phyloP scores from a whole-genome alignment of 2,797 vertebrate species.

The Pachyuromys duprasi region DNA sequence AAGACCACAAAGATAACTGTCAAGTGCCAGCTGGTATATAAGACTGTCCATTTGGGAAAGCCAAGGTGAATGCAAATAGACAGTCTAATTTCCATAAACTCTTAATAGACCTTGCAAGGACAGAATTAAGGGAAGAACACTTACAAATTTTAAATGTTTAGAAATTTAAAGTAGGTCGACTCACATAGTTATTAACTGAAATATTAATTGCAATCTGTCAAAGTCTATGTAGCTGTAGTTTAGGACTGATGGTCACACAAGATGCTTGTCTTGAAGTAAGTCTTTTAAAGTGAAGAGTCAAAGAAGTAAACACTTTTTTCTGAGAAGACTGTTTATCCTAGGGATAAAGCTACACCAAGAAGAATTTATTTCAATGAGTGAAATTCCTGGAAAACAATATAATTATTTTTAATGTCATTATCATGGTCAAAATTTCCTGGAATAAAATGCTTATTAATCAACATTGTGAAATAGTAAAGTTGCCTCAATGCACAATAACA shows the following conservation, averaged over 20 bases:
- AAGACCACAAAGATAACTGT: neutral
- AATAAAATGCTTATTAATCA: neutral
- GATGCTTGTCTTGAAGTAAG: neutral
- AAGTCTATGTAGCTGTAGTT: neutral
- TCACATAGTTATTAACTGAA: neutral
- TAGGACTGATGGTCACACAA: neutral
- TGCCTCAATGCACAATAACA: neutral
- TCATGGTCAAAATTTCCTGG: neutral
- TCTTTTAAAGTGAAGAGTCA: neutral
- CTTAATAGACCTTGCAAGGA: neutral
- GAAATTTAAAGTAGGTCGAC: neutral
- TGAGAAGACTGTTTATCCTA: neutral
- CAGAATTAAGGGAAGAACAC: neutral
- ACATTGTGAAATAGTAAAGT: neutral
- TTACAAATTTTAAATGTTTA: neutral
- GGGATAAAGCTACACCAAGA: neutral
- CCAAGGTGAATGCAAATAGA: neutral
- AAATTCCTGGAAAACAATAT: slow-evolving; percentile 14
- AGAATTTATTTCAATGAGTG: neutral
- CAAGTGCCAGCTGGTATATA: neutral
- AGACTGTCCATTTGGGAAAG: neutral
- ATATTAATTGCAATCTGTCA: neutral
- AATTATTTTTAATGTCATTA: slow-evolving; percentile 20
- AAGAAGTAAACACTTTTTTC: neutral
- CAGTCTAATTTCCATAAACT: neutral